Conservation (phyloP, 2,888 invertebrate genomes). For the Cephus spinipes region DNA sequence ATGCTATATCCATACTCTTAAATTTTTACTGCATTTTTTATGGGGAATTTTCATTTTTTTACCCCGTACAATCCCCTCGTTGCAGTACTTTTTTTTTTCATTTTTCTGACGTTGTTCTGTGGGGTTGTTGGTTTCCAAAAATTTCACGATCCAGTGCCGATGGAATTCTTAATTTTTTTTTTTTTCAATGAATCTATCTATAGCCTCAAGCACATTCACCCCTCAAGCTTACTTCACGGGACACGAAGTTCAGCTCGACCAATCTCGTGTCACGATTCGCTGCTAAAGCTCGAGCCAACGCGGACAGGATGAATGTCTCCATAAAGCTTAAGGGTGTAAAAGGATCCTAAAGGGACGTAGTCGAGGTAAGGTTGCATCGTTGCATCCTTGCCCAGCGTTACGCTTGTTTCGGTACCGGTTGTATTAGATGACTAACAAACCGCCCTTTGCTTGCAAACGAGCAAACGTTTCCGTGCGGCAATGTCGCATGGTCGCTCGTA, state of each 20-base stretch:
- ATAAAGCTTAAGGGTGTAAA: conserved; percentile 34
- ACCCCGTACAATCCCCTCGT: no score
- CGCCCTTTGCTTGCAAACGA: conserved; percentile 23
- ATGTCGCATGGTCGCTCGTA: neutral
- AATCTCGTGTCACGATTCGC: conserved; percentile 32
- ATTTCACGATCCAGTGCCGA: no score
- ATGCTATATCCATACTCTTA: no score
- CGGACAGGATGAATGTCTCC: conserved; percentile 27
- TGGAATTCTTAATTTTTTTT: no score
- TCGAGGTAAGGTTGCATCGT: conserved; percentile 19
- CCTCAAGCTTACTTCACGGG: no score
- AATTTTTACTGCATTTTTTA: no score
- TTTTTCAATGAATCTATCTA: no score
- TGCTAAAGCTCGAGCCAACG: conserved; percentile 35
- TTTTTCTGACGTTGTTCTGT: no score
- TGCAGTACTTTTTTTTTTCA: no score
- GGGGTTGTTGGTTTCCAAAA: no score
- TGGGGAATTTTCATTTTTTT: no score
- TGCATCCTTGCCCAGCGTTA: neutral
- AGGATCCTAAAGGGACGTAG: conserved; percentile 27
- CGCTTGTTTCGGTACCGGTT: conserved; percentile 5
- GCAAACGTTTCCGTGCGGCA: conserved; percentile 19
- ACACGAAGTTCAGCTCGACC: neutral
- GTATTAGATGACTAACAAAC: conserved; percentile 14
- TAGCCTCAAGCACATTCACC: no score